Base-by-base conservation (phyloP, 2,888 invertebrate species). In the Archips xylosteana region DNA sequence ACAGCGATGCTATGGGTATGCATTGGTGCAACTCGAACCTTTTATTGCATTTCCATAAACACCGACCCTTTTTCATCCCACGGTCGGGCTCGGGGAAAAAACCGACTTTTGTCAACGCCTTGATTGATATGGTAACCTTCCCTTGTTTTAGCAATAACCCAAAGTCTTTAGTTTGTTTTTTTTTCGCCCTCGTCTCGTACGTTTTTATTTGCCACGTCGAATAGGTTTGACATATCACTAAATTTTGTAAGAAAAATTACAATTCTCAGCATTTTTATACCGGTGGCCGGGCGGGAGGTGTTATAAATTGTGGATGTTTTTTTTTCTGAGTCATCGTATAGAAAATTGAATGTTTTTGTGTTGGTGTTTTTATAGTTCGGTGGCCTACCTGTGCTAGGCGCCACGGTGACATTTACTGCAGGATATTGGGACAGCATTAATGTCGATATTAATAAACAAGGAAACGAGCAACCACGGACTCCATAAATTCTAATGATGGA, bases 61-160 rank as follows among this genome's bases (percentile, higher is more conserved):
- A 89, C 86, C 79, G 87, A 86, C 89, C 90, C 86, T 92, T 92
- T 92, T 91, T 91, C 85, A 87, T 89, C 86, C 86, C 89, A 89
- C 87, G 86, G 83, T 79, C 81, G 81, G 75, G 81, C 82, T 79
- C 78, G 81, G 82, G 79, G 82, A 90, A 92, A 92, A 92, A 92
- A 87, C 80, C 83, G 81, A 87, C 89, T 91, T 92, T 92, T 94
- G 92, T 93, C 92, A 92, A 91, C 92, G 90, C 89, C 88, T 92
- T 94, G 93, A 93, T 94, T 92, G 94, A 94, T 94, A 92, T 86
- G 91, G 90, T 87, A 90, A 92, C 91, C 91, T 89, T 92, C 86
- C 90, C 92, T 94, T 94, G 94, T 94, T 94, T 94, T 94, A 94
- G 92, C 92, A 92, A 91, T 92, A 92, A 89, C 91, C 92, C 89